phyloP scores from a whole-genome alignment of 2,113 vertebrate species.

The Microtus pennsylvanicus region DNA sequence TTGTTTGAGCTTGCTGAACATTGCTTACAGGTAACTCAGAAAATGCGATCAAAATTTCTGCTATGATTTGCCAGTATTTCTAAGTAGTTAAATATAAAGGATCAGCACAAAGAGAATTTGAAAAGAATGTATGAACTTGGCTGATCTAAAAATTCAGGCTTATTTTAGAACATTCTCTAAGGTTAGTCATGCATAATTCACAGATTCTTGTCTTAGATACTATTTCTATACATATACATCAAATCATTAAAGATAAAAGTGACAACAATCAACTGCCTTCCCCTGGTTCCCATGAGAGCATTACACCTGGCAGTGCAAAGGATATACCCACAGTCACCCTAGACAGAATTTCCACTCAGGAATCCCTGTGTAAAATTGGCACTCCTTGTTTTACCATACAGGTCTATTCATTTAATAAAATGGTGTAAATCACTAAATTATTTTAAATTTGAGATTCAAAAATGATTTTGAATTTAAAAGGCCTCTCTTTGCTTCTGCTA shows the following conservation, averaged over 20 bases:
- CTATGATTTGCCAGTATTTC: neutral
- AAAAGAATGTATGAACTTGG: slow-evolving; percentile 45
- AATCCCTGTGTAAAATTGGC: neutral
- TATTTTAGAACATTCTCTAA: slow-evolving; percentile 47
- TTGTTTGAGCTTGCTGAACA: neutral
- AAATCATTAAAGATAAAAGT: slow-evolving; percentile 45
- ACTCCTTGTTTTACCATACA: neutral
- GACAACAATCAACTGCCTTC: neutral
- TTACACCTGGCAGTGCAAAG: neutral
- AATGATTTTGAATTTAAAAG: neutral
- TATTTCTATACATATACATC: neutral
- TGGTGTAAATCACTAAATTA: neutral
- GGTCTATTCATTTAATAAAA: slow-evolving; percentile 40
- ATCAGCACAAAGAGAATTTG: neutral
- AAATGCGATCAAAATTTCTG: neutral
- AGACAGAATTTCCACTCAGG: neutral
- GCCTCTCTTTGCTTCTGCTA: neutral
- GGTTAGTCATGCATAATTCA: slow-evolving; percentile 73
- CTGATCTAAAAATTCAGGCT: slow-evolving; percentile 41
- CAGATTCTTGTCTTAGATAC: slow-evolving; percentile 17
- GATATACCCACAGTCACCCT: neutral
- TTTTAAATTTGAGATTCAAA: slow-evolving; percentile 15
- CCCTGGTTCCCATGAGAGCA: neutral
- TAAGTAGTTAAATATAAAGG: slow-evolving; percentile 17
- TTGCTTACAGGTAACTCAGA: neutral